Evolutionary conservation across 2,888 invertebrate species (phyloP).

Genomic region (Philhelius pedissequus): DNA sequence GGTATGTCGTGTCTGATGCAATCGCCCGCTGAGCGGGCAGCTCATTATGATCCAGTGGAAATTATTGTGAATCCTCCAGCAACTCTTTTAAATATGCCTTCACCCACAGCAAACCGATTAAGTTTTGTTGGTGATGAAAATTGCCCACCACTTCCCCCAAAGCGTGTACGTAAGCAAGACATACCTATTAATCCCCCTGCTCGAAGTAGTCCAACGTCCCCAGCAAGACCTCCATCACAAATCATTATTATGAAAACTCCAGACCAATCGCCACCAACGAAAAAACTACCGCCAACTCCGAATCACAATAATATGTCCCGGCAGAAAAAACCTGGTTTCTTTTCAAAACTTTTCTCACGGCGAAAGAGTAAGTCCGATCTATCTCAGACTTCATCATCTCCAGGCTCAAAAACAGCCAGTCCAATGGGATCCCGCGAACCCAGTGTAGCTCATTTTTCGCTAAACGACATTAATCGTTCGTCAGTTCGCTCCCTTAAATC

Average conservation of each 20-base stretch:
- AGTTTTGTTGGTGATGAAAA: conserved; percentile 80
- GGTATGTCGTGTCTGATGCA: conserved; percentile 77
- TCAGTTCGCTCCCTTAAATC: conserved; percentile 75
- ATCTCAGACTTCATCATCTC: conserved; percentile 69
- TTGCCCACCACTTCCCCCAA: conserved; percentile 89
- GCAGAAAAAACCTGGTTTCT: conserved; percentile 82
- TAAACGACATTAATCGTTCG: conserved; percentile 74
- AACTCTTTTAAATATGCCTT: conserved; percentile 78
- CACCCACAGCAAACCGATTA: conserved; percentile 42
- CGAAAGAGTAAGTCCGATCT: conserved; percentile 80
- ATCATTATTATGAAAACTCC: conserved; percentile 77
- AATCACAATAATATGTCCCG: conserved; percentile 78
- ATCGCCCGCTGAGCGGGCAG: conserved; percentile 77
- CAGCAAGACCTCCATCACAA: conserved; percentile 73
- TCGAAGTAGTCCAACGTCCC: conserved; percentile 60
- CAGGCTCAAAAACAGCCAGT: conserved; percentile 71
- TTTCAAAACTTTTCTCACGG: conserved; percentile 83
- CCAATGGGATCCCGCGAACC: conserved; percentile 75
- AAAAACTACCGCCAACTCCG: conserved; percentile 80
- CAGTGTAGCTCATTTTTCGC: conserved; percentile 74
- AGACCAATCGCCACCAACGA: conserved; percentile 80
- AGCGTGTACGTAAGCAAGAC: conserved; percentile 82
- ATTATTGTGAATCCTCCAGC: conserved; percentile 77
- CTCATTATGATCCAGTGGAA: conserved; percentile 77
- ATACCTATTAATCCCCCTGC: conserved; percentile 24